Evolutionary conservation across 2,113 vertebrate genomes (phyloP), one percentile per base, ranked within the genome.

Genomic region (Vicugna pacos): DNA sequence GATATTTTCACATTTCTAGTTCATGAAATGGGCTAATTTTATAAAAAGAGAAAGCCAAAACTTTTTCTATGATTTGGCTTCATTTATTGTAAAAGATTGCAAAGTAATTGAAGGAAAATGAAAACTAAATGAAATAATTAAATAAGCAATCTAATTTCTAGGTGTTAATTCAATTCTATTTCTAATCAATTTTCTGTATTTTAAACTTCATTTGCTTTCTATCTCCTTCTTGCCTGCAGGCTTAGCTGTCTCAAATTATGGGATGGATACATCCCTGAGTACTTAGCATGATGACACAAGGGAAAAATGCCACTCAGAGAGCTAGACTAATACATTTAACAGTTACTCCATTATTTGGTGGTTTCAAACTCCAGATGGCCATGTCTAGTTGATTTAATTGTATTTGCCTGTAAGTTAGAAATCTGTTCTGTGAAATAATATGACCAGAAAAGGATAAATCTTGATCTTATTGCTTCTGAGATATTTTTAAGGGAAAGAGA

Each of bases 31-130:
- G 35, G 1, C 24, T 88, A 88, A 69, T 93, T 89, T 88, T 93
- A 72, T 92, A 12, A 99, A 92, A 99, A 99, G 99, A 98, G 98
- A 98, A 98, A 98, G 97, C 97, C 98, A 99, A 99, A 99, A 99
- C 99, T 99, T 99, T 99, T 99, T 84, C 5, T 91, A 65, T 96
- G 42, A 97, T 89, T 94, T 96, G 50, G 86, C 35, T 96, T 96
- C 85, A 94, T 96, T 97, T 97, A 85, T 94, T 96, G 89, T 50
- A 93, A 95, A 95, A 89, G 79, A 94, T 96, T 96, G 30, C 56
- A 91, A 95, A 83, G 82, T 96, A 97, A 97, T 96, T 97, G 97
- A 91, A 87, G 92, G 91, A 94, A 96, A 98, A 97, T 97, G 93
- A 98, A 97, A 98, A 97, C 97, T 94, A 97, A 97, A 98, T 98